Percentiles rank a stretch among this genome's conserved stretches.
Conservation (phyloP, 2,797 vertebrate species). For the Danio jaintianensis region DNA sequence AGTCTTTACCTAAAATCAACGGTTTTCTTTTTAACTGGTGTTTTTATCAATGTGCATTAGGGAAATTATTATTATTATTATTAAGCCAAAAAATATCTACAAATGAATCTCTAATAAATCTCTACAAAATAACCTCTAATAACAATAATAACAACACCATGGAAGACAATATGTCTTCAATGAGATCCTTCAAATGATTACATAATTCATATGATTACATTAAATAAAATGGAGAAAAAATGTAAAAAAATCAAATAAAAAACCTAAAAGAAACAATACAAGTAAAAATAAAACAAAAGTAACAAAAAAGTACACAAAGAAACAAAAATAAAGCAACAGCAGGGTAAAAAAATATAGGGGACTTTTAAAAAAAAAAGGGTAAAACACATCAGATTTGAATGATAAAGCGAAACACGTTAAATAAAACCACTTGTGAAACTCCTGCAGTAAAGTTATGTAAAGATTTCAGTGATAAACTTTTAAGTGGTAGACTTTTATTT, state of each 20-base stretch:
- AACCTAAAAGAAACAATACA: too few species aligned
- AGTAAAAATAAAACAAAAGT: background rate
- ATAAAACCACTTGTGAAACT: too few species aligned
- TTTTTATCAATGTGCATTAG: background rate
- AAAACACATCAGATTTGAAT: too few species aligned
- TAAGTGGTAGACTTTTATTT: conserved; percentile 30
- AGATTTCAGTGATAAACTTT: background rate
- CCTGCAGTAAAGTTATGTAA: too few species aligned
- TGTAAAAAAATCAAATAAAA: background rate
- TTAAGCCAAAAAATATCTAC: too few species aligned
- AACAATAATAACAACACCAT: background rate
- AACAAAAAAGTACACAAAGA: background rate
- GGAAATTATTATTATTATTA: background rate
- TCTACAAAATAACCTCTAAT: background rate
- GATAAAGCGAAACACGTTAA: too few species aligned
- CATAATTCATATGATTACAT: background rate
- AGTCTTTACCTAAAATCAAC: background rate
- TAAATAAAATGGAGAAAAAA: background rate
- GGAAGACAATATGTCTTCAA: too few species aligned
- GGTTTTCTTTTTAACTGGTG: background rate
- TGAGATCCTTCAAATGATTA: too few species aligned
- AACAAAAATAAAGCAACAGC: too few species aligned
- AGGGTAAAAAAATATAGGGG: background rate
- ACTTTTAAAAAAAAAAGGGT: too few species aligned
- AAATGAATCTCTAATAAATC: too few species aligned